Percentiles rank a stretch among this genome's conserved stretches.
phyloP scores from a whole-genome alignment of 2,888 invertebrate genomes.

The Osedax frankpressi region DNA sequence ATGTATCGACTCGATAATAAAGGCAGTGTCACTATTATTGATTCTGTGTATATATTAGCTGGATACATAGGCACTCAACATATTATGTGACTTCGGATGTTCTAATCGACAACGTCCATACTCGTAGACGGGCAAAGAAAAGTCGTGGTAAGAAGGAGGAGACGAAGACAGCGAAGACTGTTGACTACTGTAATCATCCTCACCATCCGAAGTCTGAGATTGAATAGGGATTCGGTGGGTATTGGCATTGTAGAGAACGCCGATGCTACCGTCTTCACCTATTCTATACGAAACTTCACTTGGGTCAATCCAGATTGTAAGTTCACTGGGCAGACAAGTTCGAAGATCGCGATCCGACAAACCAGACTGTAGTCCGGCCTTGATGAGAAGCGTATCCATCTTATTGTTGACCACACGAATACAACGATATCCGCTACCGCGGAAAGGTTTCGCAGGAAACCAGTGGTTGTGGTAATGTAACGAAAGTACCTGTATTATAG shows the following conservation, averaged over 20 bases:
- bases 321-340: conserved; percentile 56
- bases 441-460: conserved; percentile 61
- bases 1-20: not conserved
- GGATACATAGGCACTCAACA: not conserved
- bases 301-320: conserved; percentile 67
- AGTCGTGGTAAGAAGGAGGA: conserved; percentile 2
- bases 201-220: not conserved
- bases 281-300: conserved; percentile 59
- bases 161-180: conserved; percentile 2
- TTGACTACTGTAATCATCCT: not conserved
- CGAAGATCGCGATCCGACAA: conserved; percentile 52
- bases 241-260: conserved; percentile 47
- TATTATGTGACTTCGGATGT: not conserved
- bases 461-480: conserved; percentile 57
- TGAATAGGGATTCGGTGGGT: not conserved
- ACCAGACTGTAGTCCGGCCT: conserved; percentile 57
- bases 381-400: conserved; percentile 57
- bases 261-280: conserved; percentile 57
- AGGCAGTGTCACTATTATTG: conserved; percentile 8
- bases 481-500: conserved; percentile 25
- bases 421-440: conserved; percentile 61
- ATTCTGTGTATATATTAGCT: not conserved
- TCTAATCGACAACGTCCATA: not conserved
- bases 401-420: conserved; percentile 58
- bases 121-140: conserved; percentile 6